These are phyloP conservation scores for Astropecten irregularis DNA, from an alignment of 53 echinoderm and acorn worm genomes.

Conservation along the genomic window DNA sequence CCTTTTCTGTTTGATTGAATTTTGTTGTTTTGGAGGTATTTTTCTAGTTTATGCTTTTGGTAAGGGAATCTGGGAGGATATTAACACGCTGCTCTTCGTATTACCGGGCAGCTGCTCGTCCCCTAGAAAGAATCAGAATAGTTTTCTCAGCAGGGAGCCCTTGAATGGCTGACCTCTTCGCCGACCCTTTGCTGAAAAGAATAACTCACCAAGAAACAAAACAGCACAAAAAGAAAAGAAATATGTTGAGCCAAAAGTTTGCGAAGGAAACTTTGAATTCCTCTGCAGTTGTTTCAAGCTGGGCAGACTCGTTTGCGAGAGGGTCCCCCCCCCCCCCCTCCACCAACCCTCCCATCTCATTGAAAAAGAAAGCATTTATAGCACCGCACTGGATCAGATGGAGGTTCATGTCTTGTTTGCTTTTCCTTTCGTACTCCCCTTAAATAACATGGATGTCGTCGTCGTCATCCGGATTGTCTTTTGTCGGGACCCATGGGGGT, in stretches of 20 bases:
- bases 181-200: conserved; percentile 7
- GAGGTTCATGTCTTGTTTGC: too few relatives aligned
- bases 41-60: background rate
- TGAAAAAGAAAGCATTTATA: too few relatives aligned
- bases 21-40: background rate
- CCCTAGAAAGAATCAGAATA: conserved; percentile 32
- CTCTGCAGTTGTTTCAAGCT: background rate
- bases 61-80: background rate
- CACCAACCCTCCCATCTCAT: too few relatives aligned
- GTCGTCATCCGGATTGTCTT: background rate
- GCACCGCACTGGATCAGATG: too few relatives aligned
- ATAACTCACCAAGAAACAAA: background rate
- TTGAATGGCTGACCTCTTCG: conserved; percentile 14
- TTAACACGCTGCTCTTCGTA: background rate
- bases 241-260: too few relatives aligned
- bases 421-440: too few relatives aligned
- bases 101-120: conserved; percentile 29
- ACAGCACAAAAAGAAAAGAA: too few relatives aligned
- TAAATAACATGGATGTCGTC: too few relatives aligned
- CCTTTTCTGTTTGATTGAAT: too few relatives aligned
- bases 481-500: too few relatives aligned
- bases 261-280: background rate
- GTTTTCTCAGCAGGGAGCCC: conserved; percentile 18
- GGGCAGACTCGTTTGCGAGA: too few relatives aligned
- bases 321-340: too few relatives aligned